A percentile compares a stretch with the other conserved stretches of the same genome.
Conservation (phyloP, 2,797 vertebrate species). For the Lacerta viridis region DNA sequence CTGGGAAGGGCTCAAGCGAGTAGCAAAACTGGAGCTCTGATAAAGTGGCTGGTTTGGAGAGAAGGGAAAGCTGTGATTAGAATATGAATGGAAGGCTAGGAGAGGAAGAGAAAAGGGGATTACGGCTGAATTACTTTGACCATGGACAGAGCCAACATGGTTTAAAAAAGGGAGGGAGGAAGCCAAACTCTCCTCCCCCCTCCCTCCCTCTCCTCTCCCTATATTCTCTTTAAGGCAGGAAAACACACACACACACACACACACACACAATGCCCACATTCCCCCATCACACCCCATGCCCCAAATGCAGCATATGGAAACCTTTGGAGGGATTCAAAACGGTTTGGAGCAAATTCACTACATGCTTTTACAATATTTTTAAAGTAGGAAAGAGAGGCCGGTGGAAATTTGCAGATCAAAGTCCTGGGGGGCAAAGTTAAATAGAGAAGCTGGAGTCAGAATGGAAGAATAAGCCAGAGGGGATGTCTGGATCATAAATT, state of each 20-base stretch:
- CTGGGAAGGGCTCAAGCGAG: slow-evolving; percentile 86
- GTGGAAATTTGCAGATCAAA: slow-evolving; percentile 38
- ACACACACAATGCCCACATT: too few species aligned
- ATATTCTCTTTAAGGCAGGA: not conserved
- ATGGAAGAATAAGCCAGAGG: slow-evolving; percentile 13
- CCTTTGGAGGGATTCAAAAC: not conserved
- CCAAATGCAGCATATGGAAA: not conserved
- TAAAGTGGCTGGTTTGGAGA: slow-evolving; percentile 94
- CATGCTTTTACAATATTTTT: not conserved
- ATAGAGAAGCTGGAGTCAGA: slow-evolving; percentile 5
- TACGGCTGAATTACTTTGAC: slow-evolving; percentile 96
- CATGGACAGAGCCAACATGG: slow-evolving; percentile 90
- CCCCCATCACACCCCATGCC: not conserved
- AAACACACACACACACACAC: not conserved
- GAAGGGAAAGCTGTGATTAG: slow-evolving; percentile 99
- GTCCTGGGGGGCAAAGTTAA: not conserved
- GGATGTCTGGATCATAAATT: slow-evolving; percentile 35
- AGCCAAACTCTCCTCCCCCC: slow-evolving; percentile 64
- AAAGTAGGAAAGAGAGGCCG: not conserved
- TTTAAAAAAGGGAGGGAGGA: slow-evolving; percentile 46
- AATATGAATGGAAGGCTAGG: slow-evolving; percentile 99
- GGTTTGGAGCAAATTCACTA: not conserved
- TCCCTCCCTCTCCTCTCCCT: slow-evolving; percentile 50
- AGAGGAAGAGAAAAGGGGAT: slow-evolving; percentile 95
- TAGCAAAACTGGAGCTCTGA: slow-evolving; percentile 92